Evolutionary conservation across 1,140 invertebrate genomes (phyloP).

Genomic region (Drosophila sechellia): DNA sequence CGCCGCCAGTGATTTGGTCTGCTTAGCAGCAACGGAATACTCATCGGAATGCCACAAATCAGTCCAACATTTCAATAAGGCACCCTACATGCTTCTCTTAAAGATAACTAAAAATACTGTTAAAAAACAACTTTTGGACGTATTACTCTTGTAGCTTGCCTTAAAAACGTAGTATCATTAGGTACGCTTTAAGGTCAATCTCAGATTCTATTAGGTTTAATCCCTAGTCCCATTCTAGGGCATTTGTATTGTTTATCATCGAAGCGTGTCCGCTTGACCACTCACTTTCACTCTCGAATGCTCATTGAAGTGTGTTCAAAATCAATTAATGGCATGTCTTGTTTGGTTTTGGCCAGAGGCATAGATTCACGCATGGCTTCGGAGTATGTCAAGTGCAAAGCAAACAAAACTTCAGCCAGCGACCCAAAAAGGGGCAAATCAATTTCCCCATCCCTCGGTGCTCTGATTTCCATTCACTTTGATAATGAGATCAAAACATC

Average conservation of each 20-base stretch:
- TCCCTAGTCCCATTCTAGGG: background rate
- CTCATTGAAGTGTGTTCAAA: conserved; percentile 65
- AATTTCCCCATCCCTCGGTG: conserved; percentile 53
- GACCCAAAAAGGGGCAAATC: conserved; percentile 61
- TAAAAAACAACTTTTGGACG: background rate
- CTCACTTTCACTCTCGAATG: conserved; percentile 31
- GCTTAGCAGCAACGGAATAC: conserved; percentile 49
- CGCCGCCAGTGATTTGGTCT: conserved; percentile 45
- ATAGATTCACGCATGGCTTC: conserved; percentile 76
- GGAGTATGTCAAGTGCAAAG: conserved; percentile 75
- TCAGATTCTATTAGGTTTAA: background rate
- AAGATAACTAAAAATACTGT: background rate
- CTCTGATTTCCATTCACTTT: conserved; percentile 55
- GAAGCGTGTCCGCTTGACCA: background rate
- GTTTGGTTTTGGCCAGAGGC: conserved; percentile 43
- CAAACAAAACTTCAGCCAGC: conserved; percentile 46
- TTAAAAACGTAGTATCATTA: background rate
- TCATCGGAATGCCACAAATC: conserved; percentile 56
- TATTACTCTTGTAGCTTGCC: background rate
- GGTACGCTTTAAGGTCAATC: background rate
- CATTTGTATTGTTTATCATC: conserved; percentile 2
- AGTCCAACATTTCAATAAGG: conserved; percentile 24
- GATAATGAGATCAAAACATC: conserved; percentile 74
- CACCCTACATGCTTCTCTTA: background rate
- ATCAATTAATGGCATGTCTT: conserved; percentile 71